These are phyloP conservation scores for Oconnorella tubifera DNA, from an alignment of 2,888 invertebrate species.

Conservation along the genomic window DNA sequence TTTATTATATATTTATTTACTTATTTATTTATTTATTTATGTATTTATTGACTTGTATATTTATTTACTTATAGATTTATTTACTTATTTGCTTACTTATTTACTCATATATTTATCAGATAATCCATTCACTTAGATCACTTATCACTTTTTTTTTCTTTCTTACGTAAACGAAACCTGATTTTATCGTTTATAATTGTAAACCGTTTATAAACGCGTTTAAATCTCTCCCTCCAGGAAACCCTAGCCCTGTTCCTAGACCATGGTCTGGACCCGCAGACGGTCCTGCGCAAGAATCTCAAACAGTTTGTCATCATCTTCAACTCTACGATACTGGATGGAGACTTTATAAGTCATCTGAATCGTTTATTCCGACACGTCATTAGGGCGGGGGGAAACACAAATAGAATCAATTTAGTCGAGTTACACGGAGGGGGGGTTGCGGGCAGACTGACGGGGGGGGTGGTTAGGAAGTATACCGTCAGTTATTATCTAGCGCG, in stretches of 20 bases:
- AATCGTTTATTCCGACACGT: constrained; percentile 32
- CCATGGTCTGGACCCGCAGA: constrained; percentile 34
- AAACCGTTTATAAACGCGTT: no score
- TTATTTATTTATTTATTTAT: no score
- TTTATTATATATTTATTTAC: no score
- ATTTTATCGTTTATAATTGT: no score
- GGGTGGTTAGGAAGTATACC: constrained; percentile 26
- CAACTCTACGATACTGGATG: constrained; percentile 35
- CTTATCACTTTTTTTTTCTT: no score
- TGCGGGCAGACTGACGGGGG: constrained; percentile 4
- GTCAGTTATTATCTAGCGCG: constrained; percentile 36
- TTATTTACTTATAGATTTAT: no score
- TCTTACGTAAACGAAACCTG: no score
- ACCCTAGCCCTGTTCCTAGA: constrained; percentile 32
- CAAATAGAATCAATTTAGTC: constrained; percentile 32
- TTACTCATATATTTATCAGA: no score
- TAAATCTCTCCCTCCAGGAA: constrained; percentile 30
- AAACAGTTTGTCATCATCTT: constrained; percentile 38
- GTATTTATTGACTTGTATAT: no score
- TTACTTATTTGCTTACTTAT: no score
- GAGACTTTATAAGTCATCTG: constrained; percentile 31
- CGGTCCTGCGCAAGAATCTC: constrained; percentile 34
- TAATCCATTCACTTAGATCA: no score
- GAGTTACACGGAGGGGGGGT: constrained; percentile 27
- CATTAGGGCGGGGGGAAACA: constrained; percentile 34